Conservation (phyloP, 2,113 vertebrate species). For the Oreochromis aureus region DNA sequence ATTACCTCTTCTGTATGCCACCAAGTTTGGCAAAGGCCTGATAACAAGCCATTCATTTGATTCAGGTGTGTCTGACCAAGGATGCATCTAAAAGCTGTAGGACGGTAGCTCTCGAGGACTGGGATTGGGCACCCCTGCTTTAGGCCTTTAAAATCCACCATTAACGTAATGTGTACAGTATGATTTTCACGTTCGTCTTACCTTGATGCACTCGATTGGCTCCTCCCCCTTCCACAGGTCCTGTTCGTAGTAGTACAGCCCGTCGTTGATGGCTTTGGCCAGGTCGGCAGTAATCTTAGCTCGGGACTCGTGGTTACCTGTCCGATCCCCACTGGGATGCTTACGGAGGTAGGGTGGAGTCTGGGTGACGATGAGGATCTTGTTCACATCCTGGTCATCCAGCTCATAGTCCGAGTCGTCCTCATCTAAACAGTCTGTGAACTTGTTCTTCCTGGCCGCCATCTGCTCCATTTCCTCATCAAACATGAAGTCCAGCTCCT, state of each 20-base stretch:
- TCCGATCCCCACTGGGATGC: conserved; percentile 90
- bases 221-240: conserved; percentile 86
- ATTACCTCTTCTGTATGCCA: too few species aligned
- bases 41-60: too few species aligned
- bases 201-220: conserved; percentile 85
- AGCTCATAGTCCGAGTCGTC: conserved; percentile 95
- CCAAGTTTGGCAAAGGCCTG: too few species aligned
- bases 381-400: conserved; percentile 93
- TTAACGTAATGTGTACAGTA: neutral
- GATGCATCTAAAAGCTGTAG: too few species aligned
- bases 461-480: conserved; percentile 98
- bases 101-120: too few species aligned
- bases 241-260: conserved; percentile 95
- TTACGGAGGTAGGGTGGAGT: conserved; percentile 90
- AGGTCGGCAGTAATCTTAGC: conserved; percentile 89
- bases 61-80: too few species aligned
- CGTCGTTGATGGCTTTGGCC: conserved; percentile 95
- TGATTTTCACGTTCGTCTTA: conserved; percentile 41
- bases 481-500: conserved; percentile 90
- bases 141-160: neutral
- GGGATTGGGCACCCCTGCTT: too few species aligned
- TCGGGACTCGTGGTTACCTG: conserved; percentile 90
- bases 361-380: conserved; percentile 97
- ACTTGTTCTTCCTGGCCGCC: conserved; percentile 91
- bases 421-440: conserved; percentile 95